Base-by-base conservation (phyloP, 2,113 vertebrate species). In the Eretmodus cyanostictus region DNA sequence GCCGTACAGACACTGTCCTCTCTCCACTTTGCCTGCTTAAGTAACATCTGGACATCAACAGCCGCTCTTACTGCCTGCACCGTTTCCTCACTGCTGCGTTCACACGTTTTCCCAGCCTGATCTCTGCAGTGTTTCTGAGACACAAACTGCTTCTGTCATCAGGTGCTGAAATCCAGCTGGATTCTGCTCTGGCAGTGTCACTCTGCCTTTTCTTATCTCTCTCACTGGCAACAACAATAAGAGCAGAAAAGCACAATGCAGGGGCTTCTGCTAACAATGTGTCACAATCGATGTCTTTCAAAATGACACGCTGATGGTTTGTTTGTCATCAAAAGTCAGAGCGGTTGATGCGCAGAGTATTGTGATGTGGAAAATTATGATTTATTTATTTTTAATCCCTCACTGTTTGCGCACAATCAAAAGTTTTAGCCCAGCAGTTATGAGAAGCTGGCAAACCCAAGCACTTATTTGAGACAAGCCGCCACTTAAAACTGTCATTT, bases 41-140 rank as follows among this genome's bases (percentile, higher is more conserved):
- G 91, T 88, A 92, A 92, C 92, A 93, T 84, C 63, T 84, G 90
- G 92, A 94, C 89, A 89, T 87, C 87, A 83, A 83, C 87, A 84
- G 91, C 87, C 90, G 13, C 45, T 78, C 71, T 29, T 59, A 55
- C 83, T 47, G 81, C 86, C 63, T 87, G 85, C 22, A 81, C 24
- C 10, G 2, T 78, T 78, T 19, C 14, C 27, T 31, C 73, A 84
- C 42, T 36, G 84, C 86, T 84, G 85, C n/a, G 17, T 40, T 86
- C 81, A 86, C 84, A 57, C 85, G 91, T 87, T 89, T 87, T 36
- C 17, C 34, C 63, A 89, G 82, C 71, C 85, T 13, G 81, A 87
- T 86, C 89, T 80, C 93, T 90, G 82, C 12, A 31, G 66, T 66
- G 82, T 38, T 57, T 49, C 76, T 55, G 76, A 85, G 53, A 89